Evolutionary conservation across 2,888 invertebrate species (phyloP).

Genomic region (Linyphia triangularis): DNA sequence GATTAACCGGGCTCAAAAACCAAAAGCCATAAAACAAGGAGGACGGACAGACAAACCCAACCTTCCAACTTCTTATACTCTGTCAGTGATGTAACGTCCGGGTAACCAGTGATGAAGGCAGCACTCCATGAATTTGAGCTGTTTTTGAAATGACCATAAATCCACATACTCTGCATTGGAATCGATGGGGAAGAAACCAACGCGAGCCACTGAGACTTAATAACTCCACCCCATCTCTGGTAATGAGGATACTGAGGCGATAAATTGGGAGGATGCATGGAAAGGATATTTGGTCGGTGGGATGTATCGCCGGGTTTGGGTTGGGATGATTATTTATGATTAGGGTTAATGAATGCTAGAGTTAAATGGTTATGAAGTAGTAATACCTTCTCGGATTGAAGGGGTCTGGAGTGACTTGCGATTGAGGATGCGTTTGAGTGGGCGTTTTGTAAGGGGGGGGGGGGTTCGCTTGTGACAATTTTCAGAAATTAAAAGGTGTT

Average conservation of each 20-base stretch:
- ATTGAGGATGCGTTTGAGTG: neutral
- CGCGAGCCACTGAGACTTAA: slow-evolving; percentile 18
- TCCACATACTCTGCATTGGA: slow-evolving; percentile 3
- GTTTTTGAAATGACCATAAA: slow-evolving; percentile 55
- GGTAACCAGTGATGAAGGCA: neutral
- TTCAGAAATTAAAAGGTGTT: neutral
- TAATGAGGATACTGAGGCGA: slow-evolving; percentile 42
- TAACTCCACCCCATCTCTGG: slow-evolving; percentile 16
- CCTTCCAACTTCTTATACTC: neutral
- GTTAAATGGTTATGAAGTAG: slow-evolving; percentile 7
- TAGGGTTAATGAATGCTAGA: slow-evolving; percentile 23
- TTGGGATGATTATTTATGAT: slow-evolving; percentile 27
- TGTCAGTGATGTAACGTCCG: neutral
- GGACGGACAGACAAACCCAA: neutral
- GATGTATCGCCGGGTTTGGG: neutral
- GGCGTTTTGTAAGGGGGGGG: neutral
- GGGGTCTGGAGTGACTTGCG: neutral
- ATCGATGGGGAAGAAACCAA: slow-evolving; percentile 43
- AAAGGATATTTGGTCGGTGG: neutral
- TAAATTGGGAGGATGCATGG: slow-evolving; percentile 12
- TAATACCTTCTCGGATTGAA: neutral
- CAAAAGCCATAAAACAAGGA: slow-evolving; percentile 10
- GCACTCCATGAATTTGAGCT: neutral
- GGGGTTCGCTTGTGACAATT: neutral
- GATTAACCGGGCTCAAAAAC: slow-evolving; percentile 21